Conservation (phyloP, 2,113 vertebrate species). For the Stegastes partitus region DNA sequence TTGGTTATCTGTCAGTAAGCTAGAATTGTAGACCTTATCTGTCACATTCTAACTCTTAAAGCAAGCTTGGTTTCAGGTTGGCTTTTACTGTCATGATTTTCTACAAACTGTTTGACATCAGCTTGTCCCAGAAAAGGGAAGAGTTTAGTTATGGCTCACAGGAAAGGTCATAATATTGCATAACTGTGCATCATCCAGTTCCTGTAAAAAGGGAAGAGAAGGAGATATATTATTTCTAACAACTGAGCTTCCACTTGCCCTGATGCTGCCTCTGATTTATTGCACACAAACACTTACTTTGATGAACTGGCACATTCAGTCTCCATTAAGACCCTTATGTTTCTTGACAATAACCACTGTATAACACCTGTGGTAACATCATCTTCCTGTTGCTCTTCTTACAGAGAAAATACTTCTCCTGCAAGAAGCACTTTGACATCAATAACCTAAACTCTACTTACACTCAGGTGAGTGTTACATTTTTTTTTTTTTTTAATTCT, state of each 20-base stretch:
- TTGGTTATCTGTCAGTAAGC: no score
- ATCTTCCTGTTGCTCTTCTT: conserved; percentile 2
- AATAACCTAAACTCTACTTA: conserved; percentile 73
- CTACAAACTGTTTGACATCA: neutral
- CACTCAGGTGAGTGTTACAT: conserved; percentile 71
- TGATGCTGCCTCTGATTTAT: neutral
- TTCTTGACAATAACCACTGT: no score
- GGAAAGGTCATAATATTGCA: neutral
- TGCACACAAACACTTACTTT: neutral
- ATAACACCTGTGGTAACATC: neutral
- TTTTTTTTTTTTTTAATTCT: no score
- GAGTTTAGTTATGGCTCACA: neutral
- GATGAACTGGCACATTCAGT: no score
- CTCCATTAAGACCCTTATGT: no score
- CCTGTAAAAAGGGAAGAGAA: conserved; percentile 26
- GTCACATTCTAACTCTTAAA: neutral
- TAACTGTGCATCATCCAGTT: conserved; percentile 16
- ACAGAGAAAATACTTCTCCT: conserved; percentile 81
- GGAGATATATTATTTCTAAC: neutral
- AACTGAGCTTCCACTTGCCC: neutral
- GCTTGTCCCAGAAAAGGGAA: neutral
- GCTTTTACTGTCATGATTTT: neutral
- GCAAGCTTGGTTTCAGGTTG: no score
- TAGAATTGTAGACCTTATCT: no score
- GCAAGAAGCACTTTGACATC: conserved; percentile 81